These are phyloP conservation scores for Drosophila azteca DNA, from an alignment of 1,140 invertebrate genomes.

Conservation along the genomic window DNA sequence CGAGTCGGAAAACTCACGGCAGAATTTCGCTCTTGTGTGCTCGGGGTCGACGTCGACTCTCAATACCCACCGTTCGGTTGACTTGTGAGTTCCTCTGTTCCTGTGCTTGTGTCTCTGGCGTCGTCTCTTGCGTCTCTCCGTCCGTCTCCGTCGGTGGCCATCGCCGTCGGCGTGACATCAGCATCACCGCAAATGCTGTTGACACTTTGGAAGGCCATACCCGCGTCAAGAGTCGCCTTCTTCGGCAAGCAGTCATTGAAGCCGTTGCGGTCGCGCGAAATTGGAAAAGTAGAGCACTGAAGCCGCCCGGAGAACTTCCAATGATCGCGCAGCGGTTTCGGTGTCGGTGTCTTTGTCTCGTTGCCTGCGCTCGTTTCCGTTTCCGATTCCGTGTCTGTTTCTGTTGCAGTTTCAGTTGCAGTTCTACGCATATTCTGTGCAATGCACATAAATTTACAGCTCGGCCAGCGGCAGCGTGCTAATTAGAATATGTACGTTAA, in stretches of 20 bases:
- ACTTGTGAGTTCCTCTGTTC: constrained; percentile 31
- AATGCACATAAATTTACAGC: constrained; percentile 53
- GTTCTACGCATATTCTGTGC: constrained; percentile 29
- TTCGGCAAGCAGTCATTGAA: constrained; percentile 25
- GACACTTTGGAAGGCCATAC: constrained; percentile 66
- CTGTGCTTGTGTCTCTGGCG: not conserved
- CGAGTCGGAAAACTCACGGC: constrained; percentile 11
- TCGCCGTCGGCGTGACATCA: constrained; percentile 52
- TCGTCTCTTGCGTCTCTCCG: constrained; percentile 4
- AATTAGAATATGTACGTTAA: constrained; percentile 68
- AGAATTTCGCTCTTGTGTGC: constrained; percentile 1
- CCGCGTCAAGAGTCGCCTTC: constrained; percentile 15
- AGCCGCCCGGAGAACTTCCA: constrained; percentile 41
- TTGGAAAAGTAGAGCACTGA: constrained; percentile 50
- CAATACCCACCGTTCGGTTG: constrained; percentile 20
- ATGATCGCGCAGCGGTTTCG: constrained; percentile 35
- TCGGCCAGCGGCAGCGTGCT: constrained; percentile 51
- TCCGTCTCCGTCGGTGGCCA: constrained; percentile 9
- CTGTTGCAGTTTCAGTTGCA: not conserved
- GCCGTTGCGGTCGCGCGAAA: constrained; percentile 43
- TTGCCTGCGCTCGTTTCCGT: constrained; percentile 24
- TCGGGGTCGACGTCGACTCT: constrained; percentile 1
- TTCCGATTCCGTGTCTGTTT: not conserved
- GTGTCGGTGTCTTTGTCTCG: too few species aligned
- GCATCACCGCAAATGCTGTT: constrained; percentile 67